phyloP scores from a whole-genome alignment of 2,888 invertebrate genomes.

The Pocota personata region DNA sequence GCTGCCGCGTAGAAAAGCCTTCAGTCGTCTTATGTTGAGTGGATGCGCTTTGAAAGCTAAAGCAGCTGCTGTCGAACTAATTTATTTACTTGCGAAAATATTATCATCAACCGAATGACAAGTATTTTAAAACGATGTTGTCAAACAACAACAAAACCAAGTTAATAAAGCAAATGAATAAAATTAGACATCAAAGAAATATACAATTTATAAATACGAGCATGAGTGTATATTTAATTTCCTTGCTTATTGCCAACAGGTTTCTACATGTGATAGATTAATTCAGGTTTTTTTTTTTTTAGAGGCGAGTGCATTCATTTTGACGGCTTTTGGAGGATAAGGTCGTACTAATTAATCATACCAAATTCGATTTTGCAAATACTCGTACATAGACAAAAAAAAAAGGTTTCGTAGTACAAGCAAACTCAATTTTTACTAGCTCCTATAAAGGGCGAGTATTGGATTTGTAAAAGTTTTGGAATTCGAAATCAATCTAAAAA shows the following conservation, averaged over 20 bases:
- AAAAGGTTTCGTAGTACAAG: not conserved
- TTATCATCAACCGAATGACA: slow-evolving; percentile 44
- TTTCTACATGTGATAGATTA: slow-evolving; percentile 18
- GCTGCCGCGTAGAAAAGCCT: slow-evolving; percentile 22
- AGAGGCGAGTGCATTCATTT: slow-evolving; percentile 2
- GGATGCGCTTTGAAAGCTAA: slow-evolving; percentile 43
- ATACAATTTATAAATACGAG: not conserved
- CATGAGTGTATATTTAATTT: not conserved
- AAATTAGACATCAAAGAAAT: slow-evolving; percentile 29
- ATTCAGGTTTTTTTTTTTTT: slow-evolving; percentile 23
- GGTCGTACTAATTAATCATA: not conserved
- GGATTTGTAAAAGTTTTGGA: not conserved
- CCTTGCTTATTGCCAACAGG: slow-evolving; percentile 3
- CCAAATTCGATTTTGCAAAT: not conserved
- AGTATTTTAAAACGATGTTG: slow-evolving; percentile 11
- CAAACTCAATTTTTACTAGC: not conserved
- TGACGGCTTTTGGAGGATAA: slow-evolving; percentile 8
- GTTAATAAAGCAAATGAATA: slow-evolving; percentile 35
- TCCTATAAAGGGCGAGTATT: not conserved
- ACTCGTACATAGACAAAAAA: not conserved
- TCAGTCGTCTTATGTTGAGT: not conserved
- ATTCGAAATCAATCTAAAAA: too few species aligned
- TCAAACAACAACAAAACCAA: slow-evolving; percentile 21
- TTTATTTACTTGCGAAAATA: slow-evolving; percentile 50
- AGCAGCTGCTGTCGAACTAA: slow-evolving; percentile 48